Base-by-base conservation (phyloP, 2,113 vertebrate genomes). In the Notothenia rossii region DNA sequence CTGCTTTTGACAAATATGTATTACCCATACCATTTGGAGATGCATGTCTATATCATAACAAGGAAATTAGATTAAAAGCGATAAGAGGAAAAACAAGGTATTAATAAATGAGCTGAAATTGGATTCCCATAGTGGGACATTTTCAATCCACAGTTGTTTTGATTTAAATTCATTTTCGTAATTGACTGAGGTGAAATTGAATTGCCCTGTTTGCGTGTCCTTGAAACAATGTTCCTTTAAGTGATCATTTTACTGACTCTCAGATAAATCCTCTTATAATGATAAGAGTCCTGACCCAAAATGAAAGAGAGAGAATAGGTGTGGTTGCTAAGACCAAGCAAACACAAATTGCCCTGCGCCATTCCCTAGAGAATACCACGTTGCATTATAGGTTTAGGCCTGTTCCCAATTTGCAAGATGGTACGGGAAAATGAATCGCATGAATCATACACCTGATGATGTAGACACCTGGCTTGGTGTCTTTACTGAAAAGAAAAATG, bases 371-470 rank as follows among this genome's bases (percentile, higher is more conserved):
- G 83, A 77, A 83, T 68, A 66, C 62, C 45, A 33, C 18, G 25
- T 75, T 86, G 74, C 89, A 77, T 81, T 91, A 87, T 81, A 84
- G 80, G 90, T 91, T 90, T 82, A 90, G 83, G 60, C 74, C 71
- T 90, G 80, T 79, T 89, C 90, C 87, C 81, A 92, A 93, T 91
- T 92, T 92, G 84, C 89, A 88, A 88, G 77, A 88, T 83, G 79
- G 78, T 88, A 29, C 77, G 43, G 64, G 84, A 84, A 90, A 91
- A 92, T 91, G 63, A 87, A 87, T 84, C 72, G 6, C 82, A 92
- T 86, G 84, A 93, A 88, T 90, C 84, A 90, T 88, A 88, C 54
- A 86, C 75, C 82, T 89, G 79, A 87, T 88, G 84, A 88, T 86
- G 83, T 84, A 69, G 84, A 91, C 86, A 84, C 88, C 86, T 86